Percentiles rank a stretch among this genome's conserved stretches.
Conservation (phyloP, 2,113 vertebrate genomes). For the Lipophrys pholis region DNA sequence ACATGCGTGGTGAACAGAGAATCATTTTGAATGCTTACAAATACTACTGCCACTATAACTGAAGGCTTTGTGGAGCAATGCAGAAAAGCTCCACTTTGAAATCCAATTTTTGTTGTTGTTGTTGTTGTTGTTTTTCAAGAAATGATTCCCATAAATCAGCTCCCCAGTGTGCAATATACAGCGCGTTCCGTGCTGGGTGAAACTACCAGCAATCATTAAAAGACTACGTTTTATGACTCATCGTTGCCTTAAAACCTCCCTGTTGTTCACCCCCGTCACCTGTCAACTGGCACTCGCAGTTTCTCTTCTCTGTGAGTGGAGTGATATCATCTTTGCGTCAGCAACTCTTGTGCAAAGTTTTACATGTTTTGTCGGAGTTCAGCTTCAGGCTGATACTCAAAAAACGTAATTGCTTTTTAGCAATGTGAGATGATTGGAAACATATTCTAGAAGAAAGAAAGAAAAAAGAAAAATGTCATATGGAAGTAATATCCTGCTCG, state of each 20-base stretch:
- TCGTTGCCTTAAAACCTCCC: neutral
- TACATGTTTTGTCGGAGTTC: conserved; percentile 40
- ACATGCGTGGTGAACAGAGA: conserved; percentile 56
- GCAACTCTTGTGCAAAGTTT: conserved; percentile 20
- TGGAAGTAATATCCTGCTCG: conserved; percentile 66
- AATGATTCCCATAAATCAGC: conserved; percentile 44
- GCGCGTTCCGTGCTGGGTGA: conserved; percentile 13
- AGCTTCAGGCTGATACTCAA: conserved; percentile 36
- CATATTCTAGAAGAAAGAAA: conserved; percentile 34
- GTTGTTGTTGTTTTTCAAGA: conserved; percentile 22
- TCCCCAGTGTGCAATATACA: conserved; percentile 17
- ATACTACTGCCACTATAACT: conserved; percentile 56
- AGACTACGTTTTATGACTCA: conserved; percentile 2
- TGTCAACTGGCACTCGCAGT: neutral
- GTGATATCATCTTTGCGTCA: conserved; percentile 44
- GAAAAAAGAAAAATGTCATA: conserved; percentile 54
- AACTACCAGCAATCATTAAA: conserved; percentile 17
- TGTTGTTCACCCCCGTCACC: neutral
- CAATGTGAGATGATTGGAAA: conserved; percentile 64
- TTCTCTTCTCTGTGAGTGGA: conserved; percentile 1
- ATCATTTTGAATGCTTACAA: conserved; percentile 68
- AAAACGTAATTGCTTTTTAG: conserved; percentile 59
- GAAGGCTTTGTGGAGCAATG: conserved; percentile 47
- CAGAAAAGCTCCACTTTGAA: conserved; percentile 51
- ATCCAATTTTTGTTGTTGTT: conserved; percentile 2